These are phyloP conservation scores for Enteromius viviparus DNA, from an alignment of 2,797 vertebrate genomes.

Conservation along the genomic window DNA sequence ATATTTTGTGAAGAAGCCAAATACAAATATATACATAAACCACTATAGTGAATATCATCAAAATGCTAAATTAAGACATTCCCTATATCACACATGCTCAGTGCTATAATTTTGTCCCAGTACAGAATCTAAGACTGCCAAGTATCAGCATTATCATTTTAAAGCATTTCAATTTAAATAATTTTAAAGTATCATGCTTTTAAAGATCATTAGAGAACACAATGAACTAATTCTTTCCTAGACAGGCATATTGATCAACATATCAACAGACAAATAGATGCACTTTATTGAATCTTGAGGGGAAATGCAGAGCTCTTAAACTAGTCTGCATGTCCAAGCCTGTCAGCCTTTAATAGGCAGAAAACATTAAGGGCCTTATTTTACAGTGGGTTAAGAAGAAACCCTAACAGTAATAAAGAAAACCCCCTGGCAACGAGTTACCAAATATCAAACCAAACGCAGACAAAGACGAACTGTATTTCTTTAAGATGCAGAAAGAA, in stretches of 20 bases:
- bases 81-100: not conserved
- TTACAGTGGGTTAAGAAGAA: not conserved
- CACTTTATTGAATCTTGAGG: not conserved
- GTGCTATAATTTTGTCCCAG: not conserved
- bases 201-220: constrained; percentile 5
- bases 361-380: constrained; percentile 26
- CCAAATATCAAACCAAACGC: not conserved
- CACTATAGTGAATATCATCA: not conserved
- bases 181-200: not conserved
- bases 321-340: not conserved
- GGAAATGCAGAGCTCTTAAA: not conserved
- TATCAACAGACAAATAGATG: not conserved
- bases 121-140: not conserved
- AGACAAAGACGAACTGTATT: not conserved
- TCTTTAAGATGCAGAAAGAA: not conserved
- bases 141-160: not conserved
- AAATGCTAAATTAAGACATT: not conserved
- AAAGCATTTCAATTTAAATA: not conserved
- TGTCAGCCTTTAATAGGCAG: not conserved
- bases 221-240: not conserved
- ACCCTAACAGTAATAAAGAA: constrained; percentile 16
- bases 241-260: not conserved
- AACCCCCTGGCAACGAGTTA: not conserved
- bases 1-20: not conserved
- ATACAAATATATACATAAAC: not conserved